phyloP scores from a whole-genome alignment of 2,797 vertebrate genomes.

The Phalanger gymnotis region DNA sequence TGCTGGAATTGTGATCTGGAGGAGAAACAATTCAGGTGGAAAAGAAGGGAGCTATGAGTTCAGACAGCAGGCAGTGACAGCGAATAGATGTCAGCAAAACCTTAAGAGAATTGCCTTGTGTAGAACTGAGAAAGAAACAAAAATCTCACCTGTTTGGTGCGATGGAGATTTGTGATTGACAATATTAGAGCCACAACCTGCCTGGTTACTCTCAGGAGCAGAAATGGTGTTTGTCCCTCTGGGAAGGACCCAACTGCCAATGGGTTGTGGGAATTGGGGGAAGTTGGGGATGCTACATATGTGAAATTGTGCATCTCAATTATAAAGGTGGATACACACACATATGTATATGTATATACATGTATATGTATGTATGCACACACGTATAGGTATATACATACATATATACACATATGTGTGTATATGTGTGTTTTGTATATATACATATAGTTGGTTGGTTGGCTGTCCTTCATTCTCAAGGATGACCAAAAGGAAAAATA shows the following conservation, averaged over 20 bases:
- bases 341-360: background rate
- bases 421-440: too few relatives aligned
- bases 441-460: too few relatives aligned
- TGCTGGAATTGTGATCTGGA: background rate
- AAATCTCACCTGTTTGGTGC: background rate
- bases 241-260: background rate
- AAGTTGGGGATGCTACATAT: background rate
- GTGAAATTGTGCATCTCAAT: background rate
- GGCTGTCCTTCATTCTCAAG: too few relatives aligned
- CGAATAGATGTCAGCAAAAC: background rate
- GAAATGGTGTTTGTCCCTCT: background rate
- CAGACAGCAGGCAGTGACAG: background rate
- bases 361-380: background rate
- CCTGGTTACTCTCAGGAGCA: background rate
- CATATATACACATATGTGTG: too few relatives aligned
- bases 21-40: background rate
- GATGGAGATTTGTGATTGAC: background rate
- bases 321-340: background rate
- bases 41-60: background rate
- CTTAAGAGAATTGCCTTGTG: background rate
- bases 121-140: background rate
- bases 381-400: background rate
- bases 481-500: too few relatives aligned
- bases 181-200: background rate
- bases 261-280: background rate